Base-by-base conservation (phyloP, 1,140 invertebrate species). In the Myzus persicae region DNA sequence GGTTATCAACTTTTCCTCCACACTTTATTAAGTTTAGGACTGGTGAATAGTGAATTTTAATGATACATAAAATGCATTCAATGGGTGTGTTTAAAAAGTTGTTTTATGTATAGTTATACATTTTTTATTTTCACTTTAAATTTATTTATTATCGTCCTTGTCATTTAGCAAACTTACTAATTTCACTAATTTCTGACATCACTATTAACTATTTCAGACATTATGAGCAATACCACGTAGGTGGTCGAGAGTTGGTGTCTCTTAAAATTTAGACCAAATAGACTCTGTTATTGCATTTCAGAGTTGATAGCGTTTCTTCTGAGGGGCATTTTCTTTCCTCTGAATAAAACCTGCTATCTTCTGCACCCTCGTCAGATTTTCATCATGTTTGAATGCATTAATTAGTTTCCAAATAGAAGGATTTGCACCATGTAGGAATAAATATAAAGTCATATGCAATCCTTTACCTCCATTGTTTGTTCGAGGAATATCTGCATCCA, bases 381-480 rank as follows among this genome's bases (percentile, higher is more conserved):
- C 81, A 51, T 91, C 87, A 81, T 93, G 88, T 90, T 93, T 91
- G 18, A 93, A 93, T n/a, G 87, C 36, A 22, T 42, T 88, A 76
- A 93, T 93, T 59, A 91, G 26, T 76, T 93, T 36, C 87, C 93
- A 46, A 82, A 91, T 93, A 59, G 87, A 90, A 54, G 93, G 38
- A 93, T 93, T 87, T 59, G 93, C n/a, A 89, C 87, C 87, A 54
- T 59, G 93, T 42, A 93, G 42, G 87, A 38, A 11, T 59, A 54
- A 87, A 48, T 36, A 76, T 93, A 87, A 93, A 90, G 26, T 54
- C 36, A 46, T 93, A 88, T 93, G 93, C 54, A 51, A 93, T 87
- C 42, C 93, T 90, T 93, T 88, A 26, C 90, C 93, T 6, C 87
- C 93, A 59, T 93, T 93, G 81, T 93, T 93, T 9, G 93, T 93